These are phyloP conservation scores for Antedon mediterranea DNA, from an alignment of 53 echinoderm and acorn worm genomes.

Conservation along the genomic window DNA sequence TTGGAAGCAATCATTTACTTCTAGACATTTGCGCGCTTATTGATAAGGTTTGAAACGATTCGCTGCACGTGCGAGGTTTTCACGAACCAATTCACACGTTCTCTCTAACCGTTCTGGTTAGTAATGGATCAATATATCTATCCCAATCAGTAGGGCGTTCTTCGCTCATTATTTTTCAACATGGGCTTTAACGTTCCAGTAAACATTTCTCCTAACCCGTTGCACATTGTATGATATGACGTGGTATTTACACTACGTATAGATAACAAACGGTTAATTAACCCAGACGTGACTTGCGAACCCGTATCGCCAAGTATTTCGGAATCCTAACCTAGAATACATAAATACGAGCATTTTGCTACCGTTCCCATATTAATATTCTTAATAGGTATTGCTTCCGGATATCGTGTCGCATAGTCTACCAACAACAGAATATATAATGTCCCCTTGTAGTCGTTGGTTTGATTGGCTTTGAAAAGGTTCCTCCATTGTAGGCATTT, in stretches of 20 bases:
- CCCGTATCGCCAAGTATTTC: slow-evolving; percentile 34
- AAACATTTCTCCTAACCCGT: slow-evolving; percentile 33
- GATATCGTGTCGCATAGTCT: slow-evolving; percentile 21
- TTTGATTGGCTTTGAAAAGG: slow-evolving; percentile 28
- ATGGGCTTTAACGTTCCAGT: slow-evolving; percentile 26
- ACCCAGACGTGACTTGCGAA: slow-evolving; percentile 20
- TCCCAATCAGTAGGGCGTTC: slow-evolving; percentile 14
- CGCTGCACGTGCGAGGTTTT: no score
- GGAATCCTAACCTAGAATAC: slow-evolving; percentile 34
- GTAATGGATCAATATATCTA: no score
- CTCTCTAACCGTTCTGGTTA: no score
- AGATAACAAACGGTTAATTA: slow-evolving; percentile 30
- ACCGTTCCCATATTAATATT: slow-evolving; percentile 19
- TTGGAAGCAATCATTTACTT: no score
- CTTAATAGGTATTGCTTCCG: slow-evolving; percentile 26
- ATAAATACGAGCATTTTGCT: slow-evolving; percentile 23
- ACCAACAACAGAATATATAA: slow-evolving; percentile 9
- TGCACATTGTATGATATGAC: slow-evolving; percentile 31
- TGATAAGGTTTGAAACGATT: no score
- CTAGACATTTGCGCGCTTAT: no score
- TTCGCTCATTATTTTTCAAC: slow-evolving; percentile 23
- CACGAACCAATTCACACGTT: no score
- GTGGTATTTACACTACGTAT: slow-evolving; percentile 22
- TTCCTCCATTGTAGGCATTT: no score
- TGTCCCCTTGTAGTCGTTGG: slow-evolving; percentile 28